These are phyloP conservation scores for Himantopus leucocephalus DNA, from an alignment of 2,113 vertebrate genomes.

Conservation along the genomic window DNA sequence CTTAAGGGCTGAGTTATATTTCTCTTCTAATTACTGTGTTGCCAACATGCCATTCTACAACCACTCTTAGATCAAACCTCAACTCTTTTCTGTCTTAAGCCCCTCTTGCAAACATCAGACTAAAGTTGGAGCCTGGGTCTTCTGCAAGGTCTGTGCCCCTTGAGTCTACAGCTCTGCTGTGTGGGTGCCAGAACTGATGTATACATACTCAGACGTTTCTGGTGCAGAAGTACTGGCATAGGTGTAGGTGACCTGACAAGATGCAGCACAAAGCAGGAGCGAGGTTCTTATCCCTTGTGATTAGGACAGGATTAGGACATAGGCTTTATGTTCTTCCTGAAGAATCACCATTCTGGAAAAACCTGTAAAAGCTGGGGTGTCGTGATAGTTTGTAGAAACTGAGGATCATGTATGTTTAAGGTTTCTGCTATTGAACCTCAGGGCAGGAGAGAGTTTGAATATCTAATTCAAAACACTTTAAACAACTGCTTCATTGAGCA, in stretches of 20 bases:
- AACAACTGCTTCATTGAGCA: slow-evolving; percentile 37
- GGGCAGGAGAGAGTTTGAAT: slow-evolving; percentile 42
- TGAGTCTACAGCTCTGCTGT: neutral
- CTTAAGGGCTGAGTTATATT: neutral
- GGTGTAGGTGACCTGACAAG: neutral
- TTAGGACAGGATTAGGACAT: neutral
- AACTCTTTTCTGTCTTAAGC: neutral
- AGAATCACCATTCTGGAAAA: slow-evolving; percentile 15
- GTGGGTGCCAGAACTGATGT: neutral
- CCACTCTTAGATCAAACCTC: neutral
- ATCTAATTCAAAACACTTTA: slow-evolving; percentile 55
- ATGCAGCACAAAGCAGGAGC: neutral
- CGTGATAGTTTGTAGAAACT: neutral
- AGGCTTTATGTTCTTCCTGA: neutral
- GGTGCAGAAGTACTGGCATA: neutral
- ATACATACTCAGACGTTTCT: neutral
- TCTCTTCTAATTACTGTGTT: neutral
- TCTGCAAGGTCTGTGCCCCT: neutral
- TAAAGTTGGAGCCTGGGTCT: neutral
- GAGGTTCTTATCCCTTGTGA: neutral
- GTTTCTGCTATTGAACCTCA: slow-evolving; percentile 28
- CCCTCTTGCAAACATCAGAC: neutral
- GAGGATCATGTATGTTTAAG: neutral
- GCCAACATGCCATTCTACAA: neutral
- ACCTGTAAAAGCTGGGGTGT: slow-evolving; percentile 26